Evolutionary conservation across 1,140 invertebrate species (phyloP).

Genomic region (Nasonia vitripennis): DNA sequence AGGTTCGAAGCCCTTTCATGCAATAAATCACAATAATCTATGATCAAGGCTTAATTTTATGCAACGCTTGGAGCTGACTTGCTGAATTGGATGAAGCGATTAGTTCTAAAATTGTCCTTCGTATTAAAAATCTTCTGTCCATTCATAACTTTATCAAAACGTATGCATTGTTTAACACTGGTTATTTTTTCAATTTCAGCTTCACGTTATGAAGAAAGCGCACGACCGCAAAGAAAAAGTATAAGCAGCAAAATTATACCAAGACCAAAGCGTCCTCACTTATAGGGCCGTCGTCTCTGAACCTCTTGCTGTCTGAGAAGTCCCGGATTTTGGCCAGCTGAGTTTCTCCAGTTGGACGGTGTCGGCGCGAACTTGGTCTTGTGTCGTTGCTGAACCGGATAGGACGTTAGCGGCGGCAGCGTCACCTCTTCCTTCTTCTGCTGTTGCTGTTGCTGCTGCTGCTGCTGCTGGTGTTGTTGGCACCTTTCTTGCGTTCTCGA

Average conservation of each 20-base stretch:
- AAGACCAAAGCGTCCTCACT: conserved; percentile 55
- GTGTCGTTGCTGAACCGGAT: conserved; percentile 62
- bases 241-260: background rate
- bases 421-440: conserved; percentile 66
- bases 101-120: background rate
- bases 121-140: no score
- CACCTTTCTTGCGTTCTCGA: conserved; percentile 63
- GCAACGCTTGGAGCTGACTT: background rate
- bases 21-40: background rate
- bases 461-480: conserved; percentile 55
- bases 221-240: background rate
- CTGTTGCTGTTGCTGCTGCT: conserved; percentile 54
- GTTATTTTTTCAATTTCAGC: background rate
- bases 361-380: conserved; percentile 58
- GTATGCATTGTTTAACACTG: background rate
- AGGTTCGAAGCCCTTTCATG: background rate
- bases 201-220: no score
- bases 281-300: conserved; percentile 68
- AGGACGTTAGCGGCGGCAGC: conserved; percentile 69
- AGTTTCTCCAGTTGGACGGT: conserved; percentile 56
- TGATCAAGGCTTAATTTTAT: background rate
- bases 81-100: background rate
- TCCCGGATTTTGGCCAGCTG: conserved; percentile 28
- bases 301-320: conserved; percentile 43
- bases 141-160: no score